These are phyloP conservation scores for Hybos culiciformis DNA, from an alignment of 2,888 invertebrate genomes.

Conservation along the genomic window DNA sequence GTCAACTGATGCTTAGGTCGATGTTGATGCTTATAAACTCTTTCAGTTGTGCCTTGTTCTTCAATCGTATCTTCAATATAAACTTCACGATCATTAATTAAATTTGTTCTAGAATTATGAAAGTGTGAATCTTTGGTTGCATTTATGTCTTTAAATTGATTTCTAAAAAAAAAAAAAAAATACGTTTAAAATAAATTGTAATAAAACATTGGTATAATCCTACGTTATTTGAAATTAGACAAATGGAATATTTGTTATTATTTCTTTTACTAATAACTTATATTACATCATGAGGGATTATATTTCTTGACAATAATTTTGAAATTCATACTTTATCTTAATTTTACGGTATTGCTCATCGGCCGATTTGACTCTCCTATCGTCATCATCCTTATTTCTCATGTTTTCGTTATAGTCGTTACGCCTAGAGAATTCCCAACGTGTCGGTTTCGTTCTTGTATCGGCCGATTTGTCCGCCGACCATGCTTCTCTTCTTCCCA, in stretches of 20 bases:
- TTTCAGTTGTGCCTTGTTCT: slow-evolving; percentile 21
- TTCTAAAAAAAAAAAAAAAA: slow-evolving; percentile 19
- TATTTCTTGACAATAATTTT: neutral
- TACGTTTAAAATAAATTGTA: neutral
- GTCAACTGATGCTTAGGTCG: slow-evolving; percentile 15
- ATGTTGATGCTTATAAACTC: slow-evolving; percentile 24
- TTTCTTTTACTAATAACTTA: too few species aligned
- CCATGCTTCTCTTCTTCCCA: slow-evolving; percentile 70
- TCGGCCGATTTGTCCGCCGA: slow-evolving; percentile 57
- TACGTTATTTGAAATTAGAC: too few species aligned
- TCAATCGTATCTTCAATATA: slow-evolving; percentile 31
- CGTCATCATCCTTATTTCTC: slow-evolving; percentile 33
- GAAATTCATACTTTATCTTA: slow-evolving; percentile 26
- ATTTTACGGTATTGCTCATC: slow-evolving; percentile 30
- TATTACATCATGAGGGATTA: too few species aligned
- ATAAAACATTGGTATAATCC: neutral
- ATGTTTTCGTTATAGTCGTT: slow-evolving; percentile 32
- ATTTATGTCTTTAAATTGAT: slow-evolving; percentile 20
- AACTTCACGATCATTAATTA: slow-evolving; percentile 33
- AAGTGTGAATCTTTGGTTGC: slow-evolving; percentile 34
- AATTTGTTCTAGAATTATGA: slow-evolving; percentile 35
- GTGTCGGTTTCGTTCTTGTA: slow-evolving; percentile 51
- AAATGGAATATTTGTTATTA: too few species aligned
- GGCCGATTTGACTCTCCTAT: slow-evolving; percentile 25
- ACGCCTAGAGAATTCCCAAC: slow-evolving; percentile 61